phyloP scores from a whole-genome alignment of 2,888 invertebrate genomes.

The Zygogramma bicolorata region DNA sequence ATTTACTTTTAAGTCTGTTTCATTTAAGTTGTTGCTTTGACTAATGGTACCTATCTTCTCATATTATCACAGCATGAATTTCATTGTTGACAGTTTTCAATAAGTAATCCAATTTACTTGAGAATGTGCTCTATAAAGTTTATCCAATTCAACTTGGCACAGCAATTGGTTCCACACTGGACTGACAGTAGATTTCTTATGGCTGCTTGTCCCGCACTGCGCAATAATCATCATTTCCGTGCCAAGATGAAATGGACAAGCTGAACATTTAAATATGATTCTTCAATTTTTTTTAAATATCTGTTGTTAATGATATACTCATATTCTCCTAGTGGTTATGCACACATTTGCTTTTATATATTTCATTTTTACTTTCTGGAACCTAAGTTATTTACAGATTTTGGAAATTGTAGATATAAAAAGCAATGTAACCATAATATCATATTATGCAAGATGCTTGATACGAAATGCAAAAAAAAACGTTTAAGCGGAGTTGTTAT shows the following conservation, averaged over 20 bases:
- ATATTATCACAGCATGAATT: neutral
- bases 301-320: slow-evolving; percentile 28
- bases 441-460: neutral
- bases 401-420: neutral
- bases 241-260: too few relatives aligned
- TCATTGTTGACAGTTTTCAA: too few relatives aligned
- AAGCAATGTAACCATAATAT: neutral
- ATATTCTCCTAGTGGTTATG: slow-evolving; percentile 43
- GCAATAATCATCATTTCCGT: too few relatives aligned
- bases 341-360: slow-evolving; percentile 48
- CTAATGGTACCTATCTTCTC: slow-evolving; percentile 11
- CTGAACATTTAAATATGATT: slow-evolving; percentile 14
- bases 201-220: too few relatives aligned
- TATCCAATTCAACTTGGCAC: too few relatives aligned
- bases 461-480: too few relatives aligned
- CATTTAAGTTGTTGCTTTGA: slow-evolving; percentile 11
- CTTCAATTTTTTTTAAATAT: too few relatives aligned
- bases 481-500: too few relatives aligned
- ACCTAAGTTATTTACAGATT: neutral
- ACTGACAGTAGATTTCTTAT: too few relatives aligned
- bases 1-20: slow-evolving; percentile 13
- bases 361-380: neutral
- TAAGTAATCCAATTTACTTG: too few relatives aligned
- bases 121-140: slow-evolving; percentile 7
- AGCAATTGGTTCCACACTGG: too few relatives aligned